Base-by-base conservation (phyloP, 2,888 invertebrate species). In the Andrena dorsata region DNA sequence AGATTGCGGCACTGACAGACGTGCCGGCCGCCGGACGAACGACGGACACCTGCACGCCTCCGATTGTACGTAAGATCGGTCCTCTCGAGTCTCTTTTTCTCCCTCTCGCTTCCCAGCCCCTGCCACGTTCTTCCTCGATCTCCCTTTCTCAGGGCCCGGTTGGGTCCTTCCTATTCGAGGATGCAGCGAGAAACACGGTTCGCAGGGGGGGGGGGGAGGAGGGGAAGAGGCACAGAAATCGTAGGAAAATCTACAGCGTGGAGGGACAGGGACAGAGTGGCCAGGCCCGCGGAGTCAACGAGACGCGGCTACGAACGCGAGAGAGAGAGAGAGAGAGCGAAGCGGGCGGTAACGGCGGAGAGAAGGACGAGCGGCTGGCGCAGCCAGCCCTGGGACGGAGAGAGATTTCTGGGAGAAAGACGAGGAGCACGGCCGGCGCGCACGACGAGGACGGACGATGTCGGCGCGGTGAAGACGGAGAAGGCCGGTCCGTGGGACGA, bases 31-130 rank as follows among this genome's bases (percentile, higher is more conserved):
- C 58, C 82, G 88, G 84, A 90, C 88, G 87, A 84, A 90, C 86
- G 89, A 86, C 88, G 91, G 91, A 92, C 92, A 92, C 92, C 92
- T 92, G 92, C 92, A 90, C 89, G 90, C 90, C 91, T 90, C 89
- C 90, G 91, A 92, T 92, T 91, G 89, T 89, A 89, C 88, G 88
- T 86, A 90, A 91, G 90, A 91, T 91, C 90, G 81, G 69, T 66
- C 41, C 83, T 80, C 71, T 71, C 65, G 73, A 58, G 77, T 71
- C 80, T 61, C 80, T 68, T 47, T 76, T 61, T 51, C 66, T 28
- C 30, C 13, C 35, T 32, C 71, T 63, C 70, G 58, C 64, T 61
- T n/a, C 58, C 49, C 51, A 41, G 51, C 77, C 61, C 63, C 30
- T 32, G n/a, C 26, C 26, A 35, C 35, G 13, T n/a, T 20, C 64